phyloP scores from a whole-genome alignment of 2,797 vertebrate species.

The Pipistrellus pipistrellus region DNA sequence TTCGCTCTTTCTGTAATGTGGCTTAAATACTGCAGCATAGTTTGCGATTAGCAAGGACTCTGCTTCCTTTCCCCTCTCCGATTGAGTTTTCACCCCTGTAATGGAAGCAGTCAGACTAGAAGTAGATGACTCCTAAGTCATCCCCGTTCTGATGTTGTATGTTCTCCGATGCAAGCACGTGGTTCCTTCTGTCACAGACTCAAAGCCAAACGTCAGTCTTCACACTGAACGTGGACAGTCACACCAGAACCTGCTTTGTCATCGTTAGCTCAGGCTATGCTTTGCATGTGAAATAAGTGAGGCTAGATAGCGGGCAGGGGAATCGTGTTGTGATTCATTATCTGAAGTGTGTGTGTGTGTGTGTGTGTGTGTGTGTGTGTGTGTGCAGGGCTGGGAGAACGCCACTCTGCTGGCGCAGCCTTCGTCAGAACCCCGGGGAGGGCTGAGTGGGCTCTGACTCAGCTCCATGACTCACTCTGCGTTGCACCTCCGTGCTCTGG shows the following conservation, averaged over 20 bases:
- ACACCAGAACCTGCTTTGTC: neutral
- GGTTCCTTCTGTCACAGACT: neutral
- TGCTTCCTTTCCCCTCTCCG: conserved; percentile 28
- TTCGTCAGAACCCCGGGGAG: conserved; percentile 74
- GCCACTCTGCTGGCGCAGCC: neutral
- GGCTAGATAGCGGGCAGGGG: conserved; percentile 7
- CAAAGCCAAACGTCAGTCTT: neutral
- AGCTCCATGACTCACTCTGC: conserved; percentile 77
- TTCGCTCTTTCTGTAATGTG: conserved; percentile 14
- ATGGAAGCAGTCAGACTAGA: neutral
- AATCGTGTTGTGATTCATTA: conserved; percentile 21
- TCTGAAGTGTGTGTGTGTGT: neutral
- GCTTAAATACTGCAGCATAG: conserved; percentile 37
- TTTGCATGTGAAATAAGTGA: neutral
- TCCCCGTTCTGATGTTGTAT: neutral
- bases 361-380: neutral
- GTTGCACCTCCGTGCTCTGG: conserved; percentile 24
- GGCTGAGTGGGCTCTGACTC: conserved; percentile 82
- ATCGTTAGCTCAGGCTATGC: neutral
- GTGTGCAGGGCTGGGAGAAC: conserved; percentile 17
- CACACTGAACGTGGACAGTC: neutral
- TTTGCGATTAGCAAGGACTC: conserved; percentile 50
- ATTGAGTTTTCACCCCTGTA: conserved; percentile 41
- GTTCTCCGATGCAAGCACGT: neutral
- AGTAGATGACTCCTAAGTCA: neutral